phyloP scores from a whole-genome alignment of 2,888 invertebrate species.

The Synergus itoensis region DNA sequence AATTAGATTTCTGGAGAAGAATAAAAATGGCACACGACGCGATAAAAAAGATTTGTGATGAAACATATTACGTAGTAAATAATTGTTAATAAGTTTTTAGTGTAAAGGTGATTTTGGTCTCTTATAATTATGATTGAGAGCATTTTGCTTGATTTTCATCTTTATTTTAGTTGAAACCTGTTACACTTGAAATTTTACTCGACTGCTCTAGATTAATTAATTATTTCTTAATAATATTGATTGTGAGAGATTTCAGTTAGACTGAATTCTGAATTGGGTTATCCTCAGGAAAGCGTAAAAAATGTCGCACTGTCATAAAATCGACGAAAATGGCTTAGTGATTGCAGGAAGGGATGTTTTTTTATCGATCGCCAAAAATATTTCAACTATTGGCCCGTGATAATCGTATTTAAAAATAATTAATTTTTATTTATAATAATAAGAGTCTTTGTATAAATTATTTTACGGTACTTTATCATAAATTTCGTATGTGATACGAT shows the following conservation, averaged over 20 bases:
- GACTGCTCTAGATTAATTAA: constrained; percentile 19
- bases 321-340: not conserved
- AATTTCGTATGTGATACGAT: constrained; percentile 21
- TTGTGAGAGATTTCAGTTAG: not conserved
- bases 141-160: constrained; percentile 23
- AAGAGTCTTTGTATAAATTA: constrained; percentile 28
- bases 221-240: not conserved
- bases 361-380: constrained; percentile 24
- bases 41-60: constrained; percentile 34
- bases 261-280: constrained; percentile 11
- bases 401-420: constrained; percentile 25
- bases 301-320: constrained; percentile 9
- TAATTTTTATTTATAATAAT: constrained; percentile 39
- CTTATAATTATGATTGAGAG: not conserved
- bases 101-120: constrained; percentile 30
- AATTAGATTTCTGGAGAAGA: constrained; percentile 54
- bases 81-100: constrained; percentile 35
- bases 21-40: constrained; percentile 34
- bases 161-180: not conserved
- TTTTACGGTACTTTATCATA: constrained; percentile 28
- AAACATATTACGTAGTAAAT: constrained; percentile 26
- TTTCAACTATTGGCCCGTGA: constrained; percentile 28
- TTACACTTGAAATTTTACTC: constrained; percentile 27
- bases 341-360: not conserved
- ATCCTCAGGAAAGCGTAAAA: constrained; percentile 29